Percentiles rank a stretch among this genome's conserved stretches.
Conservation (phyloP, 2,113 vertebrate genomes). For the Pelmatolapia mariae region DNA sequence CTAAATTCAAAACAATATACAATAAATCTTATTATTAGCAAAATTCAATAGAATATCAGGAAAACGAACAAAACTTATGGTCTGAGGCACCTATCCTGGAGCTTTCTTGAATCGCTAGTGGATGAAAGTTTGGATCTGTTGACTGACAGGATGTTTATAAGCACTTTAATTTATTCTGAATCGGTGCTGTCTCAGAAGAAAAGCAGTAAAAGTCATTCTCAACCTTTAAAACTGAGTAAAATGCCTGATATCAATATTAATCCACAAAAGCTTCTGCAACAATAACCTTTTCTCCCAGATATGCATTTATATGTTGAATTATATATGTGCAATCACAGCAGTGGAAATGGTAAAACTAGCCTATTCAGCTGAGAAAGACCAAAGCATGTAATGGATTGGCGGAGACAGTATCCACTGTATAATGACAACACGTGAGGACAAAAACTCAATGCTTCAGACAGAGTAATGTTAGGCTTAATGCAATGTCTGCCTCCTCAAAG, state of each 20-base stretch:
- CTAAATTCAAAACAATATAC: not conserved
- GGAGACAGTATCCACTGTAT: not conserved
- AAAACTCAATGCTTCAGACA: not conserved
- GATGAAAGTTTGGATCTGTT: not conserved
- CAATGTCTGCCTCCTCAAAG: not conserved
- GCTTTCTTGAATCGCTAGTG: not conserved
- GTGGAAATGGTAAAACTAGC: not conserved
- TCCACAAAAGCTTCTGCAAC: not conserved
- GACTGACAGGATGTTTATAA: not conserved
- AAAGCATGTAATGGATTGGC: not conserved
- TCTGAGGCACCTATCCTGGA: not conserved
- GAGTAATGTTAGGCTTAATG: constrained; percentile 9
- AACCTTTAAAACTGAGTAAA: not conserved
- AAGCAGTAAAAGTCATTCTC: not conserved
- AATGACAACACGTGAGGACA: constrained; percentile 5
- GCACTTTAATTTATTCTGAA: not conserved
- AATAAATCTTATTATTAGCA: not conserved
- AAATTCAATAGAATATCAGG: not conserved
- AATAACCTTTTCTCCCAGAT: not conserved
- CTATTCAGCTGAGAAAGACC: not conserved
- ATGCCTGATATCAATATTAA: not conserved
- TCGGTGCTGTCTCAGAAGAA: accelerated
- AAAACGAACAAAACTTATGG: not conserved
- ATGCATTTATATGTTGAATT: not conserved
- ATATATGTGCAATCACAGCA: not conserved